These are phyloP conservation scores for Tychaedon coryphoeus DNA, from an alignment of 2,113 vertebrate genomes.

Conservation along the genomic window DNA sequence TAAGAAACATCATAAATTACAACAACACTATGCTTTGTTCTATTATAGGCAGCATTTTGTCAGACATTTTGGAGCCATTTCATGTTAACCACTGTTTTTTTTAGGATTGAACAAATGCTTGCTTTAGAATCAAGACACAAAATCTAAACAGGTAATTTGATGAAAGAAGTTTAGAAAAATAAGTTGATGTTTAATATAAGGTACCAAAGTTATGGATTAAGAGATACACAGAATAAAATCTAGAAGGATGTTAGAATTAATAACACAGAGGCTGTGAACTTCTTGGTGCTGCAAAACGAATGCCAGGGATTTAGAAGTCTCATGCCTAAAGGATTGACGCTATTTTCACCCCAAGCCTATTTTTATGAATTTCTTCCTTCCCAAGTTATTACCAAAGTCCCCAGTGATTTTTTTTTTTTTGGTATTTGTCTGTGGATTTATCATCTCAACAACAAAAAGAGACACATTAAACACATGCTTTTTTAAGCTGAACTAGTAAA, in stretches of 20 bases:
- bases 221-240: neutral
- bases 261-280: neutral
- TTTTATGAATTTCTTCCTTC: conserved; percentile 36
- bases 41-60: neutral
- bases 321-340: neutral
- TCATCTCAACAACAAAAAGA: neutral
- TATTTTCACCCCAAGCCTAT: neutral
- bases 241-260: neutral
- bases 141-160: neutral
- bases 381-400: neutral
- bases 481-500: neutral
- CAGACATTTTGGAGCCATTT: neutral
- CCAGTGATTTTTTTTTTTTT: neutral
- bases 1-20: neutral
- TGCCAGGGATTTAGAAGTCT: neutral
- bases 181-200: neutral
- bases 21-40: neutral
- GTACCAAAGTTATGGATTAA: neutral
- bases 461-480: conserved; percentile 2
- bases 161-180: neutral
- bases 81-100: neutral
- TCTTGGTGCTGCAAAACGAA: neutral
- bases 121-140: neutral
- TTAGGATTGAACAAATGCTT: neutral
- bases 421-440: neutral